Conservation (phyloP, 2,888 invertebrate species). For the Pherbina coryleti region DNA sequence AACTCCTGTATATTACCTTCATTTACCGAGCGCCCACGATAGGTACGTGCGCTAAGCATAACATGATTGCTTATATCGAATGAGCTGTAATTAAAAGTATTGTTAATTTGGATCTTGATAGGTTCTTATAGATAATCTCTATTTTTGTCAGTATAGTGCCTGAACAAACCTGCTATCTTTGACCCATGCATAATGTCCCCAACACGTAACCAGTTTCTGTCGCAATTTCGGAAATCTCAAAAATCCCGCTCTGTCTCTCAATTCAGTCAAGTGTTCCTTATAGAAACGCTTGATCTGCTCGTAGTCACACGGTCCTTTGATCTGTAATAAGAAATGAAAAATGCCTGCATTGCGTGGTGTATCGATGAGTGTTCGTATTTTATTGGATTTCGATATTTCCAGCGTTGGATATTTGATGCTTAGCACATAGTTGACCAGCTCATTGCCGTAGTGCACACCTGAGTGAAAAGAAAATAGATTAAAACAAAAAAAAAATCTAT, state of each 20-base stretch:
- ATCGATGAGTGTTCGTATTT: conserved; percentile 78
- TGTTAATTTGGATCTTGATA: background rate
- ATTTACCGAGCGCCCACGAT: conserved; percentile 78
- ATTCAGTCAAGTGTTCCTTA: conserved; percentile 71
- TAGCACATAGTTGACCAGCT: conserved; percentile 73
- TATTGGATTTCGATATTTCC: conserved; percentile 74
- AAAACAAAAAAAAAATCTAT: background rate
- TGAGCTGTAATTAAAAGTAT: conserved; percentile 51
- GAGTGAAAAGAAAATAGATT: conserved; percentile 41
- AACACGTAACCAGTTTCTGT: conserved; percentile 78
- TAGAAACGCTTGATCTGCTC: conserved; percentile 72
- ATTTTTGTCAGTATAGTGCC: background rate
- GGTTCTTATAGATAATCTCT: background rate
- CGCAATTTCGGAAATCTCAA: conserved; percentile 77
- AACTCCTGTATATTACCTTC: conserved; percentile 84
- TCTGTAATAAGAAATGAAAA: conserved; percentile 77
- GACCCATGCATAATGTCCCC: conserved; percentile 83
- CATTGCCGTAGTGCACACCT: conserved; percentile 73
- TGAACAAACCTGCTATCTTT: conserved; percentile 70
- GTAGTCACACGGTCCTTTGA: conserved; percentile 74
- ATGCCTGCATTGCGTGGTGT: conserved; percentile 82
- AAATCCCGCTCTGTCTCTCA: conserved; percentile 73
- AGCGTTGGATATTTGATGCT: conserved; percentile 74
- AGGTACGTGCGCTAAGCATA: conserved; percentile 74
- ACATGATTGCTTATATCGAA: conserved; percentile 78